Base-by-base conservation (phyloP, 2,888 invertebrate species). In the Drosophila prostipennis region DNA sequence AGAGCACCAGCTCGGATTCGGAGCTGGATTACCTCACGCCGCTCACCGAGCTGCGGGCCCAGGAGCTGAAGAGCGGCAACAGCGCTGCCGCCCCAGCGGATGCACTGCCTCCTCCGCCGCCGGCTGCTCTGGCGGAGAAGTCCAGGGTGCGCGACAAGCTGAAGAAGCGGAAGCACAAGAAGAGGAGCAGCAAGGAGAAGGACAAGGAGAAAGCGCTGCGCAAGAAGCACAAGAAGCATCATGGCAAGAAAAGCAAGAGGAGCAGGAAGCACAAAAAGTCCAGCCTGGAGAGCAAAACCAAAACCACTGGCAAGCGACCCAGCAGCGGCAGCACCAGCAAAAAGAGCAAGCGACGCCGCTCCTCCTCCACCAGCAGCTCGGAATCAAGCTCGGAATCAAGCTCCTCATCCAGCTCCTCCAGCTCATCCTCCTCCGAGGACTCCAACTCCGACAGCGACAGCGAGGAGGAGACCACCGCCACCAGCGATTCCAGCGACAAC, bases 1-100 rank as follows among this genome's bases (percentile, higher is more conserved):
- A 98, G 90, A 98, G 98, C 85, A 98, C 98, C 5, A 98, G 98
- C 84, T 98, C 97, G 70, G 98, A 98, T 83, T 96, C 96, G 23
- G 94, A 95, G 68, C 93, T 94, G 45, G 96, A 98, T 77, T 97
- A 96, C 90, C 93, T 95, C 2, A 97, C 97, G 0, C 98, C 98
- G 0, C 91, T 98, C 54, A 97, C 96, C 32, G 95, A 95, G 73
- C 91, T 97, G 40, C 92, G 97, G 19, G 96, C 96, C 88, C 95
- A 95, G 59, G 97, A 97, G 90, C 90, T 97, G 1, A 88, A 82
- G 57, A 39, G 69, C 19, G 43, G 49, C 49, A 29, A 6, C 29
- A 29, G 2, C 7, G 29, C 29, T 2, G 29, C 6, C 7, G 2
- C 2, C 6, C 26, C 26, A 5, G 51, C 54, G n/a, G 75, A 75